Conservation (phyloP, 2,797 vertebrate genomes). For the Pterois miles region DNA sequence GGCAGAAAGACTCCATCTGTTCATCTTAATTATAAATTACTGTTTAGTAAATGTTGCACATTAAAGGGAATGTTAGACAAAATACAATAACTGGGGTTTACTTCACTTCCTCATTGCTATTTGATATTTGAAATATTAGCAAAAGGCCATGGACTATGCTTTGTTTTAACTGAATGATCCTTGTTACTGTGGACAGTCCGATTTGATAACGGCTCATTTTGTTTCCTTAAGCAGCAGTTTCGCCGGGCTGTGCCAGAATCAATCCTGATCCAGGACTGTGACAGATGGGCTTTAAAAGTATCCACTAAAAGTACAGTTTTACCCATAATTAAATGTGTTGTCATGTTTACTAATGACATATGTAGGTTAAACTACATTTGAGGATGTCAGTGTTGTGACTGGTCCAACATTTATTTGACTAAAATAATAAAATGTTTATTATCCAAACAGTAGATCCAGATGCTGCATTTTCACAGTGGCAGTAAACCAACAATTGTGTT, state of each 20-base stretch:
- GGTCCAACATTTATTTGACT: neutral
- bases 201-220: neutral
- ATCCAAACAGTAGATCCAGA: neutral
- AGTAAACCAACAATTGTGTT: neutral
- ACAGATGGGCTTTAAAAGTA: conserved; percentile 27
- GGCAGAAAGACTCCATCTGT: conserved; percentile 35
- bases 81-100: neutral
- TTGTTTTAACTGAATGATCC: neutral
- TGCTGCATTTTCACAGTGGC: neutral
- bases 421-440: conserved; percentile 15
- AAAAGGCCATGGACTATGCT: neutral
- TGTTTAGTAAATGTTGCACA: conserved; percentile 13
- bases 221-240: neutral
- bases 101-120: neutral
- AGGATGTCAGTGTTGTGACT: neutral
- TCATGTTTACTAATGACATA: neutral
- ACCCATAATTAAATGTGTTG: neutral
- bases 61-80: neutral
- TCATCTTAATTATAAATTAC: conserved; percentile 1
- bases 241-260: neutral
- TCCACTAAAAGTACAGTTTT: neutral
- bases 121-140: neutral
- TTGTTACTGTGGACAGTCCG: neutral
- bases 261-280: neutral
- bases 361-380: neutral